Evolutionary conservation across 1,140 invertebrate genomes (phyloP).

Genomic region (Tetragonula clypearis): DNA sequence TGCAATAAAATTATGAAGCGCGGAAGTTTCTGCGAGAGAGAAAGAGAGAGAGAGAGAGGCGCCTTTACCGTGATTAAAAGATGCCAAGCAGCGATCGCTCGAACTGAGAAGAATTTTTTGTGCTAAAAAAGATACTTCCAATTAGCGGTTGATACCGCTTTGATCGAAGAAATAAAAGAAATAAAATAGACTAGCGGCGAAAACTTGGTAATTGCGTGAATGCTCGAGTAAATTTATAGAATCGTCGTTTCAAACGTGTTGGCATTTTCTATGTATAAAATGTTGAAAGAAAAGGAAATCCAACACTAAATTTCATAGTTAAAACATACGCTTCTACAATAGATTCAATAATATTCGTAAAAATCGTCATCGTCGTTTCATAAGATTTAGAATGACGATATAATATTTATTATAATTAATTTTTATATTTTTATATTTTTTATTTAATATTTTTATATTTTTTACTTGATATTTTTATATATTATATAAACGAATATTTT

Average conservation of each 20-base stretch:
- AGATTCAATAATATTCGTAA: too few species aligned
- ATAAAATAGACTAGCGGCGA: constrained; percentile 19
- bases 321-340: too few species aligned
- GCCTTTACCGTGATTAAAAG: constrained; percentile 41
- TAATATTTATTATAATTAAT: too few species aligned
- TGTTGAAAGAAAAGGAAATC: not conserved
- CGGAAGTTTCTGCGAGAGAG: not conserved
- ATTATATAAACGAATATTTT: too few species aligned
- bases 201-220: constrained; percentile 12
- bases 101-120: constrained; percentile 15
- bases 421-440: too few species aligned
- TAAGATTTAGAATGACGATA: too few species aligned
- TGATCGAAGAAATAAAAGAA: constrained; percentile 38
- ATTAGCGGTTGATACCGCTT: constrained; percentile 38
- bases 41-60: not conserved
- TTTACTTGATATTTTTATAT: too few species aligned
- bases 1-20: constrained; percentile 41
- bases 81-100: constrained; percentile 26
- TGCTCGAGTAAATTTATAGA: not conserved
- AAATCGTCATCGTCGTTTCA: too few species aligned
- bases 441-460: too few species aligned
- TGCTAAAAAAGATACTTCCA: constrained; percentile 21
- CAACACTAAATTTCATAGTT: not conserved
- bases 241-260: not conserved
- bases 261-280: not conserved